phyloP scores from a whole-genome alignment of 1,140 invertebrate genomes.

The Carposina sasakii region DNA sequence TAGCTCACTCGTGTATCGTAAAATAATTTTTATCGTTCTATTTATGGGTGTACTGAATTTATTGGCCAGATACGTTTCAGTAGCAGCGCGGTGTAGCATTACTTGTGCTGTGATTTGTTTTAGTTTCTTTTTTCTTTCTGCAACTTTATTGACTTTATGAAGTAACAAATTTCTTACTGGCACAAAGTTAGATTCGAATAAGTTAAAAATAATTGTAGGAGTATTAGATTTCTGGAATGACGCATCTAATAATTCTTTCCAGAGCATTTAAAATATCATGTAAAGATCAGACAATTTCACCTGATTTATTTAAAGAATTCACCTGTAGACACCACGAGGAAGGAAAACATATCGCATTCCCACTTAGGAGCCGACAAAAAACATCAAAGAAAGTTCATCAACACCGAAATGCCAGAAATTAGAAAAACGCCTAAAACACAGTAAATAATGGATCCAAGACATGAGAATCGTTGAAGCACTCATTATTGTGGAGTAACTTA shows the following conservation, averaged over 20 bases:
- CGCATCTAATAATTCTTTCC: too few species aligned
- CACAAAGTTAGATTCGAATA: too few species aligned
- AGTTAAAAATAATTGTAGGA: too few species aligned
- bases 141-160: too few species aligned
- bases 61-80: conserved; percentile 63
- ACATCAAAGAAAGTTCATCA: conserved; percentile 59
- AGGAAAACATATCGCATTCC: conserved; percentile 40
- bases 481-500: conserved; percentile 65
- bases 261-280: too few species aligned
- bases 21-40: conserved; percentile 69
- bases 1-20: conserved; percentile 63
- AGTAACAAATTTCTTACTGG: too few species aligned
- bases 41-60: conserved; percentile 58
- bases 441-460: conserved; percentile 49
- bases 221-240: too few species aligned
- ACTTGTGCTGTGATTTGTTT: conserved; percentile 51
- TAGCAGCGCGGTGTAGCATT: conserved; percentile 54
- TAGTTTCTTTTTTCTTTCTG: too few species aligned
- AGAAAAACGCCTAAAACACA: conserved; percentile 45
- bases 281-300: too few species aligned
- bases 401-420: conserved; percentile 41
- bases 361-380: conserved; percentile 39
- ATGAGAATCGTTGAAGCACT: conserved; percentile 62
- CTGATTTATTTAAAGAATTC: too few species aligned
- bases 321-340: conserved; percentile 43